Evolutionary conservation across 2,113 vertebrate species (phyloP).

Genomic region (Callithrix jacchus): DNA sequence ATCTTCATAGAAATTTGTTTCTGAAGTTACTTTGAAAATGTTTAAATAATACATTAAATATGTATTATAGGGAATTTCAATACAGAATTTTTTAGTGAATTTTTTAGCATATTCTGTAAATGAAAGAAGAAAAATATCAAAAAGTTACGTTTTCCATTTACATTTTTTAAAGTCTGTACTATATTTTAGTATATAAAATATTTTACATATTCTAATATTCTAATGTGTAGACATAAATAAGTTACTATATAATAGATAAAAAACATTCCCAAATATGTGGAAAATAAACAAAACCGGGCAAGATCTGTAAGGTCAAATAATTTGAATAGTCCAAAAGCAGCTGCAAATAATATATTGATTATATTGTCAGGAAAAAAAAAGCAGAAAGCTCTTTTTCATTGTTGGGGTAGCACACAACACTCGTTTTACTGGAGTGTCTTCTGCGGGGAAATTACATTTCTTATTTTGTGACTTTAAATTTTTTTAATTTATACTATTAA

Average conservation of each 20-base stretch:
- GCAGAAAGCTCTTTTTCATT: not conserved
- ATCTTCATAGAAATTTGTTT: not conserved
- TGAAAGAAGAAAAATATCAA: not conserved
- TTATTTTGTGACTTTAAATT: not conserved
- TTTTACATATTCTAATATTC: not conserved
- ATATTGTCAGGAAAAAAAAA: not conserved
- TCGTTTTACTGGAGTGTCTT: not conserved
- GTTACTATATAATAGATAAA: not conserved
- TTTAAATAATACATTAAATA: not conserved
- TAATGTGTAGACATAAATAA: not conserved
- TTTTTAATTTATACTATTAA: not conserved
- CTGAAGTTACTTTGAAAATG: not conserved
- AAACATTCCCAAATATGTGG: not conserved
- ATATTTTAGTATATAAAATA: not conserved
- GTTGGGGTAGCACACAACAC: too few species aligned
- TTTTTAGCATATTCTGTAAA: not conserved
- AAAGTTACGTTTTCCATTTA: not conserved
- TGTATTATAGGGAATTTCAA: not conserved
- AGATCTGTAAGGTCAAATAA: not conserved
- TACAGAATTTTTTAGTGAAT: not conserved
- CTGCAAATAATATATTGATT: not conserved
- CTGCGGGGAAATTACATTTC: not conserved
- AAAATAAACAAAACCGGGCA: not conserved
- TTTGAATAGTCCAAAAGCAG: not conserved
- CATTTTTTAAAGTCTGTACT: not conserved